Conservation (phyloP, 1,140 invertebrate species). For the Trichonephila inaurata region DNA sequence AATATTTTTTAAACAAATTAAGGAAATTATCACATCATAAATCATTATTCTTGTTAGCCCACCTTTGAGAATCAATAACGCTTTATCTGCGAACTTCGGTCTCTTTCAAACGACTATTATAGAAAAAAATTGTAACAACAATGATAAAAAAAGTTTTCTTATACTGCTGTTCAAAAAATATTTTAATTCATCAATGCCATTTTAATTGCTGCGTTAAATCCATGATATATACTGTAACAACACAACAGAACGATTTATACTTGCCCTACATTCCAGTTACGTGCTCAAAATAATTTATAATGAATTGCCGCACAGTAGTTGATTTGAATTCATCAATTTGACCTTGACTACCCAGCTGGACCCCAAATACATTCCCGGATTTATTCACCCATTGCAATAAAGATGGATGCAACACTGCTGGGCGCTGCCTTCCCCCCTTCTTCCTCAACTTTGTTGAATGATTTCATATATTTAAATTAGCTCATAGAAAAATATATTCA, state of each 20-base stretch:
- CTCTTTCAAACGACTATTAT: too few relatives aligned
- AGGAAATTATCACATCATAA: too few relatives aligned
- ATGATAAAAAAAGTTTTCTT: background rate
- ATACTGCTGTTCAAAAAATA: background rate
- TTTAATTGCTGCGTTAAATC: background rate
- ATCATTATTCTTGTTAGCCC: too few relatives aligned
- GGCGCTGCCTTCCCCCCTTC: background rate
- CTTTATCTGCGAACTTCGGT: too few relatives aligned
- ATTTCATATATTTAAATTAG: conserved; percentile 61
- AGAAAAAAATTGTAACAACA: background rate
- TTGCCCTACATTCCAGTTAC: conserved; percentile 34
- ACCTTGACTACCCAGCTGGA: conserved; percentile 56
- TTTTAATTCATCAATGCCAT: background rate
- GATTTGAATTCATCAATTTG: conserved; percentile 28
- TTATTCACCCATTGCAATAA: conserved; percentile 58
- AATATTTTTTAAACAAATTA: too few relatives aligned
- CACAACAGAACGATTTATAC: conserved; percentile 21
- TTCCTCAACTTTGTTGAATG: background rate
- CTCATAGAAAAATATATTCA: background rate
- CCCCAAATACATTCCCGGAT: conserved; percentile 37
- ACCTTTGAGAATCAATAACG: too few relatives aligned
- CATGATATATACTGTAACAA: background rate
- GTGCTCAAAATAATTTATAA: conserved; percentile 12
- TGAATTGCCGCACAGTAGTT: conserved; percentile 44
- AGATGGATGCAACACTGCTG: conserved; percentile 27